Evolutionary conservation across 30 jellyfish, hydroid and myxozoan species (phyloP).

Genomic region (Clytia hemisphaerica): DNA sequence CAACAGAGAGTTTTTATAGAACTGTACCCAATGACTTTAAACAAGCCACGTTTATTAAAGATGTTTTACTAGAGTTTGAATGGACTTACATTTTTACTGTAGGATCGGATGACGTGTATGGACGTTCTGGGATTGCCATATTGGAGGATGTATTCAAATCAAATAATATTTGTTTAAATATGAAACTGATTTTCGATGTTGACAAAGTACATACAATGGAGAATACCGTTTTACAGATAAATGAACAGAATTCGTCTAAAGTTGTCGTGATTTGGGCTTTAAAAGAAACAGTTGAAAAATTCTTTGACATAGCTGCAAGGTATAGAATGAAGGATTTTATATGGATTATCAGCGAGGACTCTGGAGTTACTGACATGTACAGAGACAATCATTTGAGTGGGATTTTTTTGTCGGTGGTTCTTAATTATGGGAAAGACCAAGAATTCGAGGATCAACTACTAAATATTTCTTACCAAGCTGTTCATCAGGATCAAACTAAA

Average conservation of each 20-base stretch:
- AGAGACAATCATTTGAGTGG: neutral
- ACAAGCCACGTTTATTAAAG: constrained; percentile 24
- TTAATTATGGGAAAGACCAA: neutral
- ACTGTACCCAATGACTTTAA: constrained; percentile 24
- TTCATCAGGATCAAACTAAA: neutral
- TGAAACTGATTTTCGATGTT: too few relatives aligned
- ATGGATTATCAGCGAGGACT: constrained; percentile 35
- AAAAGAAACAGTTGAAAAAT: too few relatives aligned
- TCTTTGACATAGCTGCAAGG: too few relatives aligned
- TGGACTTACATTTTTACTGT: constrained; percentile 30
- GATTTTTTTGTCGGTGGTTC: neutral
- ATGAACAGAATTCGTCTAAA: too few relatives aligned
- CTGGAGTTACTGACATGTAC: neutral
- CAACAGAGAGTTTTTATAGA: constrained; percentile 22
- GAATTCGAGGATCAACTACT: neutral
- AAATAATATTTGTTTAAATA: neutral
- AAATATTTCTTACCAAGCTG: neutral
- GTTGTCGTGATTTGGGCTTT: too few relatives aligned
- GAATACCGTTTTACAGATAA: too few relatives aligned
- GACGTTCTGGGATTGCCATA: constrained; percentile 16
- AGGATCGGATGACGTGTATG: constrained; percentile 25
- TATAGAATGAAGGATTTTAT: too few relatives aligned
- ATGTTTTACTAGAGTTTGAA: neutral
- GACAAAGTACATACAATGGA: too few relatives aligned
- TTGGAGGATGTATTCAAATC: constrained; percentile 6